Evolutionary conservation across 92 coral and sea anemone species (phyloP).

Genomic region (Epizoanthus rinbou): DNA sequence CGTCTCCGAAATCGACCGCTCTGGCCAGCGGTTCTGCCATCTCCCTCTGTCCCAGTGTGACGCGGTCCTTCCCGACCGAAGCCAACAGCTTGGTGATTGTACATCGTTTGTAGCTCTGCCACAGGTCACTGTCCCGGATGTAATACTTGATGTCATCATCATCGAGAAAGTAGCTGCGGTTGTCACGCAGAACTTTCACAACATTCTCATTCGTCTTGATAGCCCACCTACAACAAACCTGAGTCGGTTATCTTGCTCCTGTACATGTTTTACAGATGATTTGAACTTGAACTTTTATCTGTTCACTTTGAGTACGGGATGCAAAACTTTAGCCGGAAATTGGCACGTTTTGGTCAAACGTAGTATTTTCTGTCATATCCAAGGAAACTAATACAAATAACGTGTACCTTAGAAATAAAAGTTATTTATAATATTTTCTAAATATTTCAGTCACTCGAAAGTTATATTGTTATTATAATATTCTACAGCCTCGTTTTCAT

Average conservation of each 20-base stretch:
- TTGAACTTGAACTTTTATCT: too few species aligned
- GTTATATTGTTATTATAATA: too few species aligned
- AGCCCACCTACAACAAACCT: constrained; percentile 72
- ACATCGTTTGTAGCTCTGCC: constrained; percentile 96
- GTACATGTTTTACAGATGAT: not conserved
- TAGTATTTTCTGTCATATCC: too few species aligned
- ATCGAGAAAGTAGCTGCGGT: constrained; percentile 72
- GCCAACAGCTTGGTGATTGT: constrained; percentile 67
- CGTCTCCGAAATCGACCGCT: constrained; percentile 83
- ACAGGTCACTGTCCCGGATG: constrained; percentile 90
- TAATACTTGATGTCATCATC: constrained; percentile 77
- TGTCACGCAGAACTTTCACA: constrained; percentile 70
- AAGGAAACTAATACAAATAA: too few species aligned
- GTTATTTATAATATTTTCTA: too few species aligned
- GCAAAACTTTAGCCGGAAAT: too few species aligned
- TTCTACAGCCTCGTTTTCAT: too few species aligned
- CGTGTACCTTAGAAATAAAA: too few species aligned
- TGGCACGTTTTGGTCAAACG: too few species aligned
- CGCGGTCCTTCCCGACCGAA: constrained; percentile 58
- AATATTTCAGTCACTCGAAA: too few species aligned
- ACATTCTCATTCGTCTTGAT: constrained; percentile 84
- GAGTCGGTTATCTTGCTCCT: not conserved
- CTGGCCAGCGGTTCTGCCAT: constrained; percentile 65
- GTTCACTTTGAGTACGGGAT: not conserved
- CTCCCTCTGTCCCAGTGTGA: constrained; percentile 53